Conservation (phyloP, 2,797 vertebrate species). For the Paramormyrops hopkinsi region DNA sequence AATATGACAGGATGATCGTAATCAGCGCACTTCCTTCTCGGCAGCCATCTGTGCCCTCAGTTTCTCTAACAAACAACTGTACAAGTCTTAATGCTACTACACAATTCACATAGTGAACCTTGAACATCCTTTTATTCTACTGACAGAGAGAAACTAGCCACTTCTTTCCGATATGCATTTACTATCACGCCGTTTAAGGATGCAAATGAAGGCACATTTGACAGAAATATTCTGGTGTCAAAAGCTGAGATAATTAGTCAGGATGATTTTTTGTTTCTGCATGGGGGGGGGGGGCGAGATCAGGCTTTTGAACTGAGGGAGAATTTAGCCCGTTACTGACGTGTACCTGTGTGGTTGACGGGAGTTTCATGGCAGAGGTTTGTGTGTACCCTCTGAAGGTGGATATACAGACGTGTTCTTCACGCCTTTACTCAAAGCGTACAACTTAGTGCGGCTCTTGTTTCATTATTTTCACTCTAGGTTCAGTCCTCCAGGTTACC, state of each 20-base stretch:
- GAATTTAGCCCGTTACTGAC: not conserved
- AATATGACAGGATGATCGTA: not conserved
- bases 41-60: conserved; percentile 32
- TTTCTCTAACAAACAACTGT: not conserved
- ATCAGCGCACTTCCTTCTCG: conserved; percentile 18
- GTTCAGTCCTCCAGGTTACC: conserved; percentile 1
- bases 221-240: not conserved
- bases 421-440: not conserved
- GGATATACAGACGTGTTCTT: not conserved
- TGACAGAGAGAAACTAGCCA: not conserved
- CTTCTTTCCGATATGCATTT: not conserved
- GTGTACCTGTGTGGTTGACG: not conserved
- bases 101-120: not conserved
- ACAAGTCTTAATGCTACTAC: not conserved
- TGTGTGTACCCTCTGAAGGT: not conserved
- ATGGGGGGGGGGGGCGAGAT: not conserved
- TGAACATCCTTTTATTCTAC: not conserved
- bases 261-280: not conserved
- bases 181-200: not conserved
- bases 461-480: not conserved
- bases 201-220: not conserved
- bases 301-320: not conserved
- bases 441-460: not conserved
- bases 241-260: not conserved
- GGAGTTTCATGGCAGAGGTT: not conserved